Evolutionary conservation across 2,888 invertebrate species (phyloP), one percentile per base, ranked within the genome.

Genomic region (Lepeophtheirus nordmannii): DNA sequence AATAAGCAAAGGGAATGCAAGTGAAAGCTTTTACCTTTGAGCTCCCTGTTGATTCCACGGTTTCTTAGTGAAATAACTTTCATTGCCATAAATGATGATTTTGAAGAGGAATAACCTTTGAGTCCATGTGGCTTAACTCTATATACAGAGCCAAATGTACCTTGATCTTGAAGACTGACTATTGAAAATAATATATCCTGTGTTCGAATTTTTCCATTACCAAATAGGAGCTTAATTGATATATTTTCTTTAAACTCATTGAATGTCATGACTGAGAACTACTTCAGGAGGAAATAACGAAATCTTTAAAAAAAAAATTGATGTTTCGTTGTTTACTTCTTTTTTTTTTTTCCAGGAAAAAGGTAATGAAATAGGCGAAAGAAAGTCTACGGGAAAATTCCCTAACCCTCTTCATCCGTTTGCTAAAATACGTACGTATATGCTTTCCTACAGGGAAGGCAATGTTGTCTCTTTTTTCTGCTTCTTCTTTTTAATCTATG

Each of bases 301-400:
- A 30, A 30, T 30, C 30, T 30, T 7, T n/a, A n/a, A n/a, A n/a
- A 17, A 46, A 5, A 46, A 5, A 5, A 5, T 17, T 46, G 53
- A n/a, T 46, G 17, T 46, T 46, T 17, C 8, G 5, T 17, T 8
- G 17, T 17, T 17, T 41, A 41, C 11, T 41, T 41, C 14, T 41
- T 41, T 11, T 14, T 41, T 41, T 41, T 14, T 11, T 17, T 46
- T 17, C 8, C 5, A 30, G 30, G 30, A 30, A 30, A 30, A 30
- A 30, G 30, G 30, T 46, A 46, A 46, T 14, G 53, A 17, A 46
- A 30, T 30, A 46, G 53, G 53, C 53, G 53, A 46, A 46, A 46
- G 53, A 46, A 46, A 46, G 53, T 46, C 53, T 46, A 46, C 53
- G 53, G 53, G 53, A 46, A n/a, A n/a, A 5, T 46, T 46, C 53